These are phyloP conservation scores for Eurytemora carolleeae DNA, from an alignment of 1,140 invertebrate species.

Conservation along the genomic window DNA sequence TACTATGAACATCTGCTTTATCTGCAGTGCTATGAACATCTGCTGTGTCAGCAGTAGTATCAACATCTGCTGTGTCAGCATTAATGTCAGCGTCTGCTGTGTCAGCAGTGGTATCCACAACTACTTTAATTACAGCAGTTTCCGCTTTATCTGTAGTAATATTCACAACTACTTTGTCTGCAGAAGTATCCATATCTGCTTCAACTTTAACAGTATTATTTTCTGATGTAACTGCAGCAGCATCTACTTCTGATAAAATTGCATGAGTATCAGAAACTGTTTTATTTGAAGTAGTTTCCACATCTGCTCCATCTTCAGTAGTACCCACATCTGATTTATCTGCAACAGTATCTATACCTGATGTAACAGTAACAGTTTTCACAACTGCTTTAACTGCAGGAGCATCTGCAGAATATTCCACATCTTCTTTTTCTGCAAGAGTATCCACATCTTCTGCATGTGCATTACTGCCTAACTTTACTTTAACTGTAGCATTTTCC, in stretches of 20 bases:
- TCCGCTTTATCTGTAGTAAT: not conserved
- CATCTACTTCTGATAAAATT: not conserved
- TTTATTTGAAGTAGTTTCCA: constrained; percentile 1
- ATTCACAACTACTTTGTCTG: not conserved
- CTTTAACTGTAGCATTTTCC: too few relatives aligned
- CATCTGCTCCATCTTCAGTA: too few relatives aligned
- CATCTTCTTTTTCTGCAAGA: too few relatives aligned
- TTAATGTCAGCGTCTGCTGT: not conserved
- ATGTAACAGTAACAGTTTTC: too few relatives aligned
- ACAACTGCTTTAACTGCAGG: too few relatives aligned
- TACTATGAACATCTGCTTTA: not conserved
- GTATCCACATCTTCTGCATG: too few relatives aligned
- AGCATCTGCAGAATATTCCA: too few relatives aligned
- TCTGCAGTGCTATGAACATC: not conserved
- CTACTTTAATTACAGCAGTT: not conserved
- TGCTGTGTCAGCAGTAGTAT: not conserved
- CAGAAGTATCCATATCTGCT: not conserved
- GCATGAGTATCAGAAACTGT: not conserved
- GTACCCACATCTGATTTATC: too few relatives aligned
- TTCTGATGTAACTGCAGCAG: constrained; percentile 10
- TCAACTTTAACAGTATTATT: not conserved
- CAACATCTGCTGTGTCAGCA: not conserved
- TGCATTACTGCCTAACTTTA: too few relatives aligned
- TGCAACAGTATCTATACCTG: too few relatives aligned
- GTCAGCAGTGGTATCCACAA: not conserved